Evolutionary conservation across 2,797 vertebrate species (phyloP).

Genomic region (Varecia variegata): DNA sequence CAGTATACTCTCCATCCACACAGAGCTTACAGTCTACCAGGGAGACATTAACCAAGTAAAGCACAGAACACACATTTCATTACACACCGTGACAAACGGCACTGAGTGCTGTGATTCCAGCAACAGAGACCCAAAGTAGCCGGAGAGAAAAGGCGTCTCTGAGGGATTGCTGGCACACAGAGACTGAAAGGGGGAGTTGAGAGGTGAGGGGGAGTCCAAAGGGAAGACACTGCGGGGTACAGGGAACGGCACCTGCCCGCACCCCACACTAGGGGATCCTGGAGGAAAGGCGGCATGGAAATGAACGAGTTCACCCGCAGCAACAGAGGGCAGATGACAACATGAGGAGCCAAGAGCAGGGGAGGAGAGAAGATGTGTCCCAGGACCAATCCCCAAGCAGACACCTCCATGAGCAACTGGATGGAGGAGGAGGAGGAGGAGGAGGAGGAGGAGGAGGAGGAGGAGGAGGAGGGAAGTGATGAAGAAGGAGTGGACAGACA

Average conservation of each 20-base stretch:
- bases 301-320: background rate
- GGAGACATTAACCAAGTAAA: background rate
- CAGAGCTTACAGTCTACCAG: background rate
- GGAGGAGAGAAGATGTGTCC: background rate
- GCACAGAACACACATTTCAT: background rate
- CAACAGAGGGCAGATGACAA: background rate
- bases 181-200: background rate
- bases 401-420: background rate
- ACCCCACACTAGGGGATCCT: too few relatives aligned
- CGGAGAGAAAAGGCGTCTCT: background rate
- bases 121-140: background rate
- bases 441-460: too few relatives aligned
- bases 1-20: background rate
- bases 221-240: background rate
- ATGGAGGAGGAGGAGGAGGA: too few relatives aligned
- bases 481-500: background rate
- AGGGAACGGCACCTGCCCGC: fast-evolving
- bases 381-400: background rate
- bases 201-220: background rate
- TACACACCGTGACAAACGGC: background rate
- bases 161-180: background rate
- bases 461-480: background rate
- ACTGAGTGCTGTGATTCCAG: background rate
- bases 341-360: background rate
- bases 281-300: background rate